A percentile compares a stretch with the other conserved stretches of the same genome.
These are phyloP conservation scores for Mythimna pallens DNA, from an alignment of 2,888 invertebrate genomes.

Conservation along the genomic window DNA sequence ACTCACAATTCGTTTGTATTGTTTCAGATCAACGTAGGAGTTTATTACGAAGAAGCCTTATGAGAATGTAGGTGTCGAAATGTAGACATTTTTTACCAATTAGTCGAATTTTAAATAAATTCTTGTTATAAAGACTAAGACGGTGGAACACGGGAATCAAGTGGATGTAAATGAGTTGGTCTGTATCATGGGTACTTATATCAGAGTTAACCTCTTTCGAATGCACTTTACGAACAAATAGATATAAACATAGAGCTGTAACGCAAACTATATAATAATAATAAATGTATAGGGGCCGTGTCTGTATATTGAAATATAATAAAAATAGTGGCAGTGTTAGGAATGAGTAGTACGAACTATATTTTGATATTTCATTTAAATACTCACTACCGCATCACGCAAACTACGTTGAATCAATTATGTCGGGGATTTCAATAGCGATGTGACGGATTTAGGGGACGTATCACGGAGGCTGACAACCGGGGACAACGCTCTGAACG, in stretches of 20 bases:
- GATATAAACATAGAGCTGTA: slow-evolving; percentile 61
- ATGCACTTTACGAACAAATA: slow-evolving; percentile 62
- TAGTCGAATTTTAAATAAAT: slow-evolving; percentile 82
- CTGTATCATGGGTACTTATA: slow-evolving; percentile 69
- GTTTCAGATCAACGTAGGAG: slow-evolving; percentile 90
- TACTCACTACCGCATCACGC: slow-evolving; percentile 36
- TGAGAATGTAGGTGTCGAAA: slow-evolving; percentile 86
- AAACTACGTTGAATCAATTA: slow-evolving; percentile 27
- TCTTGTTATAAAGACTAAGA: slow-evolving; percentile 84
- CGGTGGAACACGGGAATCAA: slow-evolving; percentile 87
- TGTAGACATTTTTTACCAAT: slow-evolving; percentile 88
- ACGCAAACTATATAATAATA: slow-evolving; percentile 49
- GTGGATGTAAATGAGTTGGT: slow-evolving; percentile 75
- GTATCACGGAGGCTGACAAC: slow-evolving; percentile 26
- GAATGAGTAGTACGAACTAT: slow-evolving; percentile 44
- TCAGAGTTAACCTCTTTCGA: slow-evolving; percentile 66
- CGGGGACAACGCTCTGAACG: slow-evolving; percentile 23
- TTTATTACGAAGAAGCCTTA: slow-evolving; percentile 90
- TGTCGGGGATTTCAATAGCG: slow-evolving; percentile 29
- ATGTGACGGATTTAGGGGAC: slow-evolving; percentile 43
- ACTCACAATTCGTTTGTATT: slow-evolving; percentile 61
- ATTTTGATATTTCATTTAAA: slow-evolving; percentile 52
- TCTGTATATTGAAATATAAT: slow-evolving; percentile 55
- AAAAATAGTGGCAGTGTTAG: slow-evolving; percentile 61
- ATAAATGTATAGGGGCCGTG: slow-evolving; percentile 58